Conservation (phyloP, 2,888 invertebrate species). For the Zygaena filipendulae region DNA sequence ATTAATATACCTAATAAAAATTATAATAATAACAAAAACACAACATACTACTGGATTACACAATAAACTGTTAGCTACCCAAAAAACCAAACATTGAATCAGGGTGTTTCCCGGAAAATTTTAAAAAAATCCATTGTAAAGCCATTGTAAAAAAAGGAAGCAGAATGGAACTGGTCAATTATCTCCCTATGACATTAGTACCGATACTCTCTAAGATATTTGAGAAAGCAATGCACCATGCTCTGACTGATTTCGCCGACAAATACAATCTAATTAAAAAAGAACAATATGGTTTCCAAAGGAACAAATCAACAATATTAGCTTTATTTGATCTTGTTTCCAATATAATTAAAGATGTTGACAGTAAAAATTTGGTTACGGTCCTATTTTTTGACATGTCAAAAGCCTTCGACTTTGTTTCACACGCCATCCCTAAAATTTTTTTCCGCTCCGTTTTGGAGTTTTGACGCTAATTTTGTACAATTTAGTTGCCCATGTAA, state of each 20-base stretch:
- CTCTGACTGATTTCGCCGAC: neutral
- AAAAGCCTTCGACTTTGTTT: slow-evolving; percentile 11
- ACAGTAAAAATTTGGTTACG: slow-evolving; percentile 2
- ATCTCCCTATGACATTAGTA: neutral
- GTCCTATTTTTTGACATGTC: slow-evolving; percentile 10
- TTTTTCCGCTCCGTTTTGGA: too few species aligned
- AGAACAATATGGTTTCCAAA: slow-evolving; percentile 9
- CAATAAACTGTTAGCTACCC: too few species aligned
- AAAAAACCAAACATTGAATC: too few species aligned
- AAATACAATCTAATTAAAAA: slow-evolving; percentile 1
- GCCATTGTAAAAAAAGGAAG: neutral
- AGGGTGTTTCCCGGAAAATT: too few species aligned
- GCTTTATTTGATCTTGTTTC: slow-evolving; percentile 5
- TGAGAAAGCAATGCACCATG: neutral
- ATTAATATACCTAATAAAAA: too few species aligned
- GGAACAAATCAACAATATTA: slow-evolving; percentile 7
- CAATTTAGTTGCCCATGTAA: too few species aligned
- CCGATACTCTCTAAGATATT: neutral
- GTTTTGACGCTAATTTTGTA: too few species aligned
- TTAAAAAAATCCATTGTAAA: neutral
- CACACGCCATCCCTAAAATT: slow-evolving; percentile 5
- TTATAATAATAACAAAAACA: too few species aligned
- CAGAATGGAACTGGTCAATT: neutral
- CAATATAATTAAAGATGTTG: slow-evolving; percentile 3
- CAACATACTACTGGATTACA: too few species aligned